These are phyloP conservation scores for Cheilosia scutellata DNA, from an alignment of 2,888 invertebrate species.

Conservation along the genomic window DNA sequence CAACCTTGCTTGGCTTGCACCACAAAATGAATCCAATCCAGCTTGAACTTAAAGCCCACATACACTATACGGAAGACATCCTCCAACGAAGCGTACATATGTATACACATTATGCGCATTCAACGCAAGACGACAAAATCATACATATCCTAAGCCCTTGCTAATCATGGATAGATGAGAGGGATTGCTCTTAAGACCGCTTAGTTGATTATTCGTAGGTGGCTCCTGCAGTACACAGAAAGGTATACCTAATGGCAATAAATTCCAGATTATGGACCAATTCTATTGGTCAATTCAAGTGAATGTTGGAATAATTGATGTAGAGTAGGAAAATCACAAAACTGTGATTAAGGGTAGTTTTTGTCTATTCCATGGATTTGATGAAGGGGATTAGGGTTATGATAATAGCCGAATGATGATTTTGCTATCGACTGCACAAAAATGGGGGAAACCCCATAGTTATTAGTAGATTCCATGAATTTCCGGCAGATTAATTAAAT, in stretches of 20 bases:
- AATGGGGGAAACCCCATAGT: no score
- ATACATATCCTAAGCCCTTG: conserved; percentile 58
- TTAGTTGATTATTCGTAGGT: conserved; percentile 48
- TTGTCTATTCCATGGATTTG: conserved; percentile 1
- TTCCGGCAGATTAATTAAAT: conserved; percentile 8
- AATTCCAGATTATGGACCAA: conserved; percentile 49
- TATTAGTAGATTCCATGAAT: background rate
- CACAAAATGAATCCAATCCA: conserved; percentile 12
- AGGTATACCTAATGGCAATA: conserved; percentile 27
- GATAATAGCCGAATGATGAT: conserved; percentile 16
- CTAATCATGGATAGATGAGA: conserved; percentile 60
- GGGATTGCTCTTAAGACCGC: conserved; percentile 46
- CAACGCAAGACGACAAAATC: conserved; percentile 41
- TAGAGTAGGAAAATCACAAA: conserved; percentile 3
- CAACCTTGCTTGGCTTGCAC: conserved; percentile 6
- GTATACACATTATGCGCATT: background rate
- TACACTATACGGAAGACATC: background rate
- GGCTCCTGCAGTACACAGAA: background rate
- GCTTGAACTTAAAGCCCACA: conserved; percentile 45
- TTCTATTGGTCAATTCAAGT: conserved; percentile 41
- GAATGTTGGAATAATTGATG: conserved; percentile 33
- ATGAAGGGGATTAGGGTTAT: conserved; percentile 2
- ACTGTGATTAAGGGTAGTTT: conserved; percentile 32
- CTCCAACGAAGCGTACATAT: conserved; percentile 36
- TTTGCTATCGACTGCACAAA: conserved; percentile 5